These are phyloP conservation scores for Nycticorax nycticorax DNA, from an alignment of 2,113 vertebrate genomes.

Conservation along the genomic window DNA sequence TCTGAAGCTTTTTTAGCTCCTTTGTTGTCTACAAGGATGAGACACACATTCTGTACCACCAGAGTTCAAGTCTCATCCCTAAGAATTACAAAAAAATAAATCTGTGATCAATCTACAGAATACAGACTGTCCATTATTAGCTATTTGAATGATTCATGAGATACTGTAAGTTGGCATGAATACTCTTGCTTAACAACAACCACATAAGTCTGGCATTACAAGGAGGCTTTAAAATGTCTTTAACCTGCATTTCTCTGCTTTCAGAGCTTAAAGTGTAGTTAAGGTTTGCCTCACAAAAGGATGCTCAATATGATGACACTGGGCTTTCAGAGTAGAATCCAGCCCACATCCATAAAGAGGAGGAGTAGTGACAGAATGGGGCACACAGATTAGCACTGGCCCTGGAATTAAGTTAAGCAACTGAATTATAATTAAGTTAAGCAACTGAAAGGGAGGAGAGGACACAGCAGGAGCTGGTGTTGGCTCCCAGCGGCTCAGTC, in stretches of 20 bases:
- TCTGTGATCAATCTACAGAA: neutral
- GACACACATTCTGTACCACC: neutral
- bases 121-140: constrained; percentile 34
- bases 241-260: neutral
- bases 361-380: neutral
- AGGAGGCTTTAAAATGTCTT: neutral
- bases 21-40: neutral
- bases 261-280: neutral
- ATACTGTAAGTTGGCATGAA: neutral
- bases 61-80: neutral
- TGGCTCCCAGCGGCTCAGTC: neutral
- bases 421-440: neutral
- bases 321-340: neutral
- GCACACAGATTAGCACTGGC: accelerated
- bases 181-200: neutral
- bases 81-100: neutral
- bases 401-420: neutral
- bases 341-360: accelerated
- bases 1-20: constrained; percentile 2
- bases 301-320: neutral
- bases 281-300: neutral
- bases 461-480: neutral
- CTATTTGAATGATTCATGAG: constrained; percentile 20
- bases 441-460: neutral
- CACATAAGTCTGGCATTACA: neutral